Percentiles rank a stretch among this genome's conserved stretches.
These are phyloP conservation scores for Eueides isabella DNA, from an alignment of 1,140 invertebrate species.

Conservation along the genomic window DNA sequence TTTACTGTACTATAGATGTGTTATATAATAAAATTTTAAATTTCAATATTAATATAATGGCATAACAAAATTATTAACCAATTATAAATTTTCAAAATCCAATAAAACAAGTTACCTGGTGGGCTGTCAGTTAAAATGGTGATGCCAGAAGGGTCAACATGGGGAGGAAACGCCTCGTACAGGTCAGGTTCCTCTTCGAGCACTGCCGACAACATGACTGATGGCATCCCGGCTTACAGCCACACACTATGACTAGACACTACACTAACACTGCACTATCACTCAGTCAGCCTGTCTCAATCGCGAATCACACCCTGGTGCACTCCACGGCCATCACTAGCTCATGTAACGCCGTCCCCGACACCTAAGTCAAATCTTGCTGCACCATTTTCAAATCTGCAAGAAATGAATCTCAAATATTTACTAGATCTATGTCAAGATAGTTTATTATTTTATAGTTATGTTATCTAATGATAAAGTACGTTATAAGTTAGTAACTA, in stretches of 20 bases:
- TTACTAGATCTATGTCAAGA: constrained; percentile 55
- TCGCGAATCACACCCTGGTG: constrained; percentile 68
- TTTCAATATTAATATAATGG: not conserved
- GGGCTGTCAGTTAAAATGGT: constrained; percentile 83
- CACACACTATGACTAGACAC: constrained; percentile 75
- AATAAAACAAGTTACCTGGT: constrained; percentile 60
- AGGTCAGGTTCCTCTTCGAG: constrained; percentile 88
- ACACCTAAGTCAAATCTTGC: constrained; percentile 81
- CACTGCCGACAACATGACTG: constrained; percentile 83
- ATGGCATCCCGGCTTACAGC: constrained; percentile 75
- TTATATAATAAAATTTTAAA: no score
- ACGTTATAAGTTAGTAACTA: constrained; percentile 24
- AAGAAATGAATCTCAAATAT: constrained; percentile 56
- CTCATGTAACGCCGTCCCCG: constrained; percentile 49
- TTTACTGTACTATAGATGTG: no score
- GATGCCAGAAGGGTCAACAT: constrained; percentile 88
- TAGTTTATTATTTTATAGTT: constrained; percentile 48
- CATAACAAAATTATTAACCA: not conserved
- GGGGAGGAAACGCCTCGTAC: constrained; percentile 88
- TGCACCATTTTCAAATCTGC: constrained; percentile 82
- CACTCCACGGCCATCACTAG: constrained; percentile 62
- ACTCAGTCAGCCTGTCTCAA: constrained; percentile 59
- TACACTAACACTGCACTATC: constrained; percentile 71
- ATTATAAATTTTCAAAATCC: not conserved
- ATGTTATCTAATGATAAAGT: constrained; percentile 52